Percentiles rank a stretch among this genome's conserved stretches.
phyloP scores from a whole-genome alignment of 2,888 invertebrate genomes.

The Meiosimyza decipiens region DNA sequence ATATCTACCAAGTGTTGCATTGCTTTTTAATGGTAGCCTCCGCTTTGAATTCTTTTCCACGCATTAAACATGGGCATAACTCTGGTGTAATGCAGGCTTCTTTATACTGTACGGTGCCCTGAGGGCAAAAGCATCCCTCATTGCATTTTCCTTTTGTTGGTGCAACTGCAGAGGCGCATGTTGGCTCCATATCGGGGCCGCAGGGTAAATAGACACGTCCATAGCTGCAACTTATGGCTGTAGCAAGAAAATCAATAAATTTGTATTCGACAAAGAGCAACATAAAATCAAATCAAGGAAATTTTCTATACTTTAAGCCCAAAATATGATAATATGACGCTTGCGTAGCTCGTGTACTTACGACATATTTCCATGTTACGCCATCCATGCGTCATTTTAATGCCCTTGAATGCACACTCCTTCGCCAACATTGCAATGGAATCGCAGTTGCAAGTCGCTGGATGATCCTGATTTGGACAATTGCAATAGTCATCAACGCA shows the following conservation, averaged over 20 bases:
- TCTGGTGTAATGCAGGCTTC: constrained; percentile 78
- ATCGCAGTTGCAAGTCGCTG: constrained; percentile 78
- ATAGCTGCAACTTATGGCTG: constrained; percentile 81
- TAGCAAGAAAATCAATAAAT: background rate
- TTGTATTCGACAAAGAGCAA: no score
- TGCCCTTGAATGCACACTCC: constrained; percentile 78
- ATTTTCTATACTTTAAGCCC: no score
- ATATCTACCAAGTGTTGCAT: constrained; percentile 83
- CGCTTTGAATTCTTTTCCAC: constrained; percentile 78
- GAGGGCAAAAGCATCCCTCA: constrained; percentile 91
- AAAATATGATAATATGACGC: background rate
- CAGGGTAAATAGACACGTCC: constrained; percentile 84
- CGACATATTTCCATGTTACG: constrained; percentile 84
- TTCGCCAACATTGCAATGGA: constrained; percentile 81
- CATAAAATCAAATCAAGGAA: background rate
- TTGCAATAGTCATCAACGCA: constrained; percentile 87
- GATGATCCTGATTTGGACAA: constrained; percentile 70
- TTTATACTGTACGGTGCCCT: constrained; percentile 79
- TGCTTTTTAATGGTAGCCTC: constrained; percentile 79
- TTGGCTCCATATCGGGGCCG: constrained; percentile 78
- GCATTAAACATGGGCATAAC: constrained; percentile 83
- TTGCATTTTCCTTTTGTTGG: constrained; percentile 71
- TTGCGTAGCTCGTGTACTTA: constrained; percentile 72
- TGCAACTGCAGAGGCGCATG: constrained; percentile 73
- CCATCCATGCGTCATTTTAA: constrained; percentile 77